Evolutionary conservation across 2,113 vertebrate species (phyloP).

Genomic region (Catharus fuscescens): DNA sequence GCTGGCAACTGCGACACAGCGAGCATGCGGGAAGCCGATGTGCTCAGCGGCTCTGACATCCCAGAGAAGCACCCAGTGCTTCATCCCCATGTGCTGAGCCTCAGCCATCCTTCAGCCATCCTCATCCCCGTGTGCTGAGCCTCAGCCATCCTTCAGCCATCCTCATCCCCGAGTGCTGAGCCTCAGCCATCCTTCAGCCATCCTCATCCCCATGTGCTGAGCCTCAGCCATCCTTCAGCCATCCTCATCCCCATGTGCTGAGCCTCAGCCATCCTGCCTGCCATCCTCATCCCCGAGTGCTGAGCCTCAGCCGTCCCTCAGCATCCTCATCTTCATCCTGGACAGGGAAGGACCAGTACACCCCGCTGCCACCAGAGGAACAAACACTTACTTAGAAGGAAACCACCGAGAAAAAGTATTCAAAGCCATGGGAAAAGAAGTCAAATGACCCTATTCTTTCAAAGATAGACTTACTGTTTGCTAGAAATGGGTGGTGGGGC

Average conservation of each 20-base stretch:
- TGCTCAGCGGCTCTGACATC: not conserved
- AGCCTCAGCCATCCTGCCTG: too few species aligned
- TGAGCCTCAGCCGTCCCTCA: not conserved
- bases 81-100: not conserved
- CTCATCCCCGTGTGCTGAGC: too few species aligned
- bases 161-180: too few species aligned
- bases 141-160: not conserved
- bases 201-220: too few species aligned
- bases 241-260: too few species aligned
- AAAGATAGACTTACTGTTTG: not conserved
- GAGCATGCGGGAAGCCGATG: accelerated
- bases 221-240: too few species aligned
- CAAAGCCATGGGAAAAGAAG: not conserved
- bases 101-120: not conserved
- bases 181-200: too few species aligned
- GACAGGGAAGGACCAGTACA: not conserved
- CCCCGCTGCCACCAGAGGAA: accelerated
- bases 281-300: too few species aligned
- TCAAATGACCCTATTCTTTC: not conserved
- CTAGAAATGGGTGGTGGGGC: not conserved
- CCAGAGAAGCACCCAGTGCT: accelerated
- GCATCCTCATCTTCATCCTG: not conserved
- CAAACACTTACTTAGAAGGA: not conserved
- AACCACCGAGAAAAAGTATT: not conserved
- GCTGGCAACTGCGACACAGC: slow-evolving; percentile 6